phyloP scores from a whole-genome alignment of 2,797 vertebrate species.

The Catharus ustulatus region DNA sequence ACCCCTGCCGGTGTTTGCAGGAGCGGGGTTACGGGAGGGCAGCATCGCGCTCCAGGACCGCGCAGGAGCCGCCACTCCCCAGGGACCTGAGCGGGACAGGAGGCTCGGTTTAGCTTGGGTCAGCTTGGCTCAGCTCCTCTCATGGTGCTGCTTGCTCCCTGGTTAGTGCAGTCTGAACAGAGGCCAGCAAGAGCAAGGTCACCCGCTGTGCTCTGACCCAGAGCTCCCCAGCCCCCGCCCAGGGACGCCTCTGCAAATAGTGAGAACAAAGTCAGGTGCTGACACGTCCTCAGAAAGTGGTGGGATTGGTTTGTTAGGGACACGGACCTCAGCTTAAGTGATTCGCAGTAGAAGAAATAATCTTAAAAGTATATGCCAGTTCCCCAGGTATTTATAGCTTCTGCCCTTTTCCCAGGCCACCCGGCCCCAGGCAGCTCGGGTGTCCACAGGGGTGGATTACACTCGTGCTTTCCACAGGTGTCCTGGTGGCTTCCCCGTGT shows the following conservation, averaged over 20 bases:
- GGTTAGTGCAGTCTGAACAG: neutral
- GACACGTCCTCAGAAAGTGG: neutral
- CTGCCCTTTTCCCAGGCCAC: neutral
- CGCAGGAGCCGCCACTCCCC: fast-evolving
- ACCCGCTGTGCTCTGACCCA: neutral
- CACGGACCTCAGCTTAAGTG: neutral
- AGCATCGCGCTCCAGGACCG: fast-evolving
- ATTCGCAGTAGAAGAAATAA: neutral
- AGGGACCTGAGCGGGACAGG: fast-evolving
- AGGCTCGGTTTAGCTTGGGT: fast-evolving
- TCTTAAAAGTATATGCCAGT: neutral
- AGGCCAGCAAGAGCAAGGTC: neutral
- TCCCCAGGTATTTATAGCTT: constrained; percentile 13
- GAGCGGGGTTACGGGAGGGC: fast-evolving
- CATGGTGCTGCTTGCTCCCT: neutral
- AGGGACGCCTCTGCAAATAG: neutral
- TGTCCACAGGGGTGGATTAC: neutral
- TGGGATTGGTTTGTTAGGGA: neutral
- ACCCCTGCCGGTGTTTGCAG: neutral
- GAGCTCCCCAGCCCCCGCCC: neutral
- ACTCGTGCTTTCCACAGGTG: neutral
- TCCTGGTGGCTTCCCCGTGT: neutral
- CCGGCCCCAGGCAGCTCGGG: fast-evolving
- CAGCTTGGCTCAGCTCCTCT: neutral
- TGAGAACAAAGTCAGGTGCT: neutral